Base-by-base conservation (phyloP, 2,113 vertebrate species). In the Epinephelus fuscoguttatus region DNA sequence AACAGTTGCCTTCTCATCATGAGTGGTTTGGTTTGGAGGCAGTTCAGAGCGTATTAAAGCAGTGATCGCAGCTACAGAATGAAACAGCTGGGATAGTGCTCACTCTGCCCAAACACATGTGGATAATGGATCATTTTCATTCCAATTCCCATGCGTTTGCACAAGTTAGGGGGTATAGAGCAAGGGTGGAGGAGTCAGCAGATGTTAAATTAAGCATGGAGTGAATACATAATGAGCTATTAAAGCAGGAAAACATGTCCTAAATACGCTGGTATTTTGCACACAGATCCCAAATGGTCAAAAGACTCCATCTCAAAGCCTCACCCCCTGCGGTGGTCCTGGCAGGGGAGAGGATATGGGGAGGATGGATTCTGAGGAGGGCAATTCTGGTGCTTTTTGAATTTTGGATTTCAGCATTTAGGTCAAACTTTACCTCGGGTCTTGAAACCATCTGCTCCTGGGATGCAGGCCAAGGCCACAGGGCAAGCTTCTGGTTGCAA, bases 361-460 rank as follows among this genome's bases (percentile, higher is more conserved):
- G 49, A 71, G 37, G 60, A n/a, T 66, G 40, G 71, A 45, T 70
- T 85, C 52, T 80, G 40, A 80, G 56, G 52, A 81, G 82, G 85
- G 53, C 63, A 80, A 59, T 80, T 85, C 49, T 78, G 13, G 49
- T 52, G 52, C 81, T 27, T 74, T 80, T 75, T 87, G 61, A 86
- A 83, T 82, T 82, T 90, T 80, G 80, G 70, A 88, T 93, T 91
- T 88, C 47, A 85, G 75, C 93, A 94, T 94, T 94, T 94, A 90
- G 95, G 95, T 95, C 95, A 95, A 91, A 91, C 86, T 89, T 93
- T 79, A 93, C 94, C 91, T 84, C 82, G 71, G 91, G 92, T 95
- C 89, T 88, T 90, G 76, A 70, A 82, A 84, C 95, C 95, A 95
- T 96, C 95, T 96, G 94, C 93, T 93, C 84, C 77, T 83, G 85